Percentiles rank a stretch among this genome's conserved stretches.
These are phyloP conservation scores for Pseudomyrmex flavicornis DNA, from an alignment of 1,140 invertebrate species.

Conservation along the genomic window DNA sequence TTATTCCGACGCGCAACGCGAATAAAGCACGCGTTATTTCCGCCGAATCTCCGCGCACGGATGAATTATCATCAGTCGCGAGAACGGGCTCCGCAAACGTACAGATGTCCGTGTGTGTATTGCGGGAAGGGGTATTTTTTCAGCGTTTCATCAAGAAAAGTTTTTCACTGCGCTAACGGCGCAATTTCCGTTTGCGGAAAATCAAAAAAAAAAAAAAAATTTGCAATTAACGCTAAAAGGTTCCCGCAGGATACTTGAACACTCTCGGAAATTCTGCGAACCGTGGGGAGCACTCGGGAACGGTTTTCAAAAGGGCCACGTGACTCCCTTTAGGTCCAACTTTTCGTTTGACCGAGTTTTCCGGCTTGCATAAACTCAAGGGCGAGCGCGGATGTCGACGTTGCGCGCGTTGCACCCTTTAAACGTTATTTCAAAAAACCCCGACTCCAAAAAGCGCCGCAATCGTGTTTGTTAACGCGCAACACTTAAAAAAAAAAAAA, in stretches of 20 bases:
- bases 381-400: slow-evolving; percentile 63
- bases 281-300: slow-evolving; percentile 50
- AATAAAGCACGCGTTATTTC: too few relatives aligned
- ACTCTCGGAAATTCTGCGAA: slow-evolving; percentile 67
- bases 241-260: slow-evolving; percentile 67
- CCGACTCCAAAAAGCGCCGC: slow-evolving; percentile 21
- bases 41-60: neutral
- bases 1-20: neutral
- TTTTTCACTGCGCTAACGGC: slow-evolving; percentile 54
- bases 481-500: neutral
- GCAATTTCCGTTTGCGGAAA: slow-evolving; percentile 70
- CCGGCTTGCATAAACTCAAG: slow-evolving; percentile 69
- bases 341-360: slow-evolving; percentile 75
- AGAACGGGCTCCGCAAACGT: neutral
- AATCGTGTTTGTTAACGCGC: slow-evolving; percentile 15
- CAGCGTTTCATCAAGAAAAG: slow-evolving; percentile 22
- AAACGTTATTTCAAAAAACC: slow-evolving; percentile 49
- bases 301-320: slow-evolving; percentile 67
- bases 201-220: slow-evolving; percentile 42
- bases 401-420: slow-evolving; percentile 33
- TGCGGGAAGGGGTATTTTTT: neutral
- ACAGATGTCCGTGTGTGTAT: neutral
- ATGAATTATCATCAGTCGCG: slow-evolving; percentile 40
- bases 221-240: slow-evolving; percentile 75
- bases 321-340: slow-evolving; percentile 73